Conservation (phyloP, 2,888 invertebrate genomes). For the Mythimna loreyi region DNA sequence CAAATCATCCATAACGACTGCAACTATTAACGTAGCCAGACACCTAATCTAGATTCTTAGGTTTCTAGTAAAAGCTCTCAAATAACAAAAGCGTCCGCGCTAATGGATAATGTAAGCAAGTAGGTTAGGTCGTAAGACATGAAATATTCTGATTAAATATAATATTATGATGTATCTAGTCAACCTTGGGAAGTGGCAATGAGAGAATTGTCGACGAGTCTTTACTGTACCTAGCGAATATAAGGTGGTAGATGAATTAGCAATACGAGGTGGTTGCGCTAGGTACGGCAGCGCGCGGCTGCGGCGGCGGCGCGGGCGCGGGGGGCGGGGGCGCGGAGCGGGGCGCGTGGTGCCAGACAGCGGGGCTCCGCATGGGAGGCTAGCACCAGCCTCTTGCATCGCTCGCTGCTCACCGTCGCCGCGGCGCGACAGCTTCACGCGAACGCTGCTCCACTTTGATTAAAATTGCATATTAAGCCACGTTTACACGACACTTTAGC, state of each 20-base stretch:
- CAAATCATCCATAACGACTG: constrained; percentile 43
- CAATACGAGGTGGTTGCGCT: constrained; percentile 84
- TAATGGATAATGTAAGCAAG: constrained; percentile 50
- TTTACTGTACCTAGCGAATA: constrained; percentile 70
- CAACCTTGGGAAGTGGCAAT: constrained; percentile 74
- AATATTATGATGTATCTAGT: constrained; percentile 71
- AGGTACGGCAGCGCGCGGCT: constrained; percentile 74
- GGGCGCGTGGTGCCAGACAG: constrained; percentile 87
- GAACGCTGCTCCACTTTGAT: constrained; percentile 87
- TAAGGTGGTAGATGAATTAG: constrained; percentile 82
- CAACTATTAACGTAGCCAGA: constrained; percentile 29
- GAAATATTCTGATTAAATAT: constrained; percentile 65
- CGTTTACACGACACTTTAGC: constrained; percentile 67
- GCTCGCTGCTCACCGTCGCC: constrained; percentile 85
- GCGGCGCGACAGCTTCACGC: constrained; percentile 86
- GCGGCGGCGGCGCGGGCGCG: constrained; percentile 58
- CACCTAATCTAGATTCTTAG: constrained; percentile 36
- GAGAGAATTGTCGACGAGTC: constrained; percentile 74
- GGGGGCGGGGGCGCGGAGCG: constrained; percentile 62
- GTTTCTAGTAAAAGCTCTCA: constrained; percentile 55
- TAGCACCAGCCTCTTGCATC: constrained; percentile 88
- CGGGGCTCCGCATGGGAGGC: constrained; percentile 91
- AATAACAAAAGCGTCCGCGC: constrained; percentile 44
- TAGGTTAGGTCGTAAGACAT: constrained; percentile 52
- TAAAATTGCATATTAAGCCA: constrained; percentile 81